Conservation (phyloP, 2,888 invertebrate genomes). For the Synanthedon tipuliformis region DNA sequence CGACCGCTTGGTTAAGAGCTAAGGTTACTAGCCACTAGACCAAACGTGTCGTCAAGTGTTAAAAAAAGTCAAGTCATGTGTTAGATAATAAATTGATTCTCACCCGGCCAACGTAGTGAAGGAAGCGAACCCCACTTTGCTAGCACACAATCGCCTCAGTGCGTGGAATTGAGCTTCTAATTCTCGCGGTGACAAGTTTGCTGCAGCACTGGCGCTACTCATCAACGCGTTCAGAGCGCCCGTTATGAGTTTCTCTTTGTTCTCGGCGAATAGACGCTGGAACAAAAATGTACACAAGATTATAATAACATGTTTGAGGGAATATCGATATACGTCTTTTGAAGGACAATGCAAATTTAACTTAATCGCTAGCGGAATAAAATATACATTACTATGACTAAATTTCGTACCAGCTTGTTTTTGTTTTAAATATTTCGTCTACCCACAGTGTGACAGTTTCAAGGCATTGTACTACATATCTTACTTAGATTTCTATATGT, state of each 20-base stretch:
- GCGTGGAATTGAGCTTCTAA: conserved; percentile 97
- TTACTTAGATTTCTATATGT: too few relatives aligned
- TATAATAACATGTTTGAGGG: conserved; percentile 20
- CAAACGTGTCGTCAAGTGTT: too few relatives aligned
- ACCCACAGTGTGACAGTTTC: too few relatives aligned
- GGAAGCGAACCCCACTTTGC: conserved; percentile 97
- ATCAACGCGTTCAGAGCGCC: conserved; percentile 86
- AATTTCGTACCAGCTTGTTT: too few relatives aligned
- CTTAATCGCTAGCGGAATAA: too few relatives aligned
- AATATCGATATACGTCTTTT: conserved; percentile 2
- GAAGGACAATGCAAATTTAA: conserved; percentile 1
- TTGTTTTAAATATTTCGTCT: too few relatives aligned
- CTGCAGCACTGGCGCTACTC: conserved; percentile 33
- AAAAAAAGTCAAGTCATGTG: too few relatives aligned
- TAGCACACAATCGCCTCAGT: conserved; percentile 90
- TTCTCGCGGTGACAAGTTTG: conserved; percentile 74
- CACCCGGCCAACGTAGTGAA: conserved; percentile 91
- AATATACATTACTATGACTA: too few relatives aligned
- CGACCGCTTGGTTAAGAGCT: too few relatives aligned
- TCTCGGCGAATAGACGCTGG: conserved; percentile 96
- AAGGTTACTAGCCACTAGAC: too few relatives aligned
- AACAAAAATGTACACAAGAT: too few relatives aligned
- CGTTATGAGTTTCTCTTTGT: conserved; percentile 96
- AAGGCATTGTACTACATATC: too few relatives aligned
- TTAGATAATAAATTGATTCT: conserved; percentile 10